Conservation (phyloP, 2,113 vertebrate genomes). For the Lophochroa leadbeateri region DNA sequence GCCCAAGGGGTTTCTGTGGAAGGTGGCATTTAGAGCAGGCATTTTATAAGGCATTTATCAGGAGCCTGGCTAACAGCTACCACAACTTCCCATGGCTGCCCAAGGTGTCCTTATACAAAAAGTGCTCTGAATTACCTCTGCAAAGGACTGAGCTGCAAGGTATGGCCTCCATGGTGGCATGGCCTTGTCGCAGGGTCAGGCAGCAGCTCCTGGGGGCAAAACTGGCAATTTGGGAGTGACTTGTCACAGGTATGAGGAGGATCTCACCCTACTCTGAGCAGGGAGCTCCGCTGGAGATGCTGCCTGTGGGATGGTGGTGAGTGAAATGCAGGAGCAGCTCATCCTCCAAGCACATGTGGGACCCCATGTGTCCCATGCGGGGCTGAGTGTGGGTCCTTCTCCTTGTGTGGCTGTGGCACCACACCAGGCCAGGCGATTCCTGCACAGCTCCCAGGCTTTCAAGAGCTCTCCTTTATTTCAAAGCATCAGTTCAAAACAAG, state of each 20-base stretch:
- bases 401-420: neutral
- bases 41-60: neutral
- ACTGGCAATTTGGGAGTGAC: rapidly evolving
- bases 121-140: neutral
- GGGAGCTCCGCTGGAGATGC: neutral
- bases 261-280: neutral
- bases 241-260: neutral
- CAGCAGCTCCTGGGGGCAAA: neutral
- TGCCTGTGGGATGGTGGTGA: neutral
- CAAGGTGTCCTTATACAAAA: neutral
- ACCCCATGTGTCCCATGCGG: neutral
- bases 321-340: neutral
- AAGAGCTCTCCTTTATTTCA: neutral
- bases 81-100: neutral
- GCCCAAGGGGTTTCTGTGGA: neutral
- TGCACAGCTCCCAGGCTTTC: neutral
- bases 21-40: neutral
- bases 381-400: neutral
- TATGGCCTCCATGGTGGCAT: rapidly evolving
- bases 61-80: neutral
- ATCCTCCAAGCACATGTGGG: rapidly evolving
- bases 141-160: neutral
- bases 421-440: rapidly evolving
- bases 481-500: neutral
- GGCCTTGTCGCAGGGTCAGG: rapidly evolving